Evolutionary conservation across 2,888 invertebrate species (phyloP).

Genomic region (Chouioia cunea): DNA sequence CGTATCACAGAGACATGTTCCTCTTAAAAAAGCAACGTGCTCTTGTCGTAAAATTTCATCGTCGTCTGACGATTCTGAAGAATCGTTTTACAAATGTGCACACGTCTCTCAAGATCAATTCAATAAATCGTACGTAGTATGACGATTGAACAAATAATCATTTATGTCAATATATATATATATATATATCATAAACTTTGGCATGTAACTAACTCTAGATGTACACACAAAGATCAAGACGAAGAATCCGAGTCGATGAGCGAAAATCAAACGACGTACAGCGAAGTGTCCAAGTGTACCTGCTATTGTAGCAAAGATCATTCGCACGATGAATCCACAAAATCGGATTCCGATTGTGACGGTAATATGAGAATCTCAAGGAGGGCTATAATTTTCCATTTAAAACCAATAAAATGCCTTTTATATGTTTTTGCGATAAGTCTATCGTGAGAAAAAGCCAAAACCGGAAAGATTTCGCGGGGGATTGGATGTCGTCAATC

Average conservation of each 20-base stretch:
- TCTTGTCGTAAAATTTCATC: slow-evolving; percentile 6
- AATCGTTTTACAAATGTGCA: slow-evolving; percentile 4
- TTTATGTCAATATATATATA: too few species aligned
- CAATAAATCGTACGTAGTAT: too few species aligned
- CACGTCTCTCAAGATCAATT: too few species aligned
- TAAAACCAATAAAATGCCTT: not conserved
- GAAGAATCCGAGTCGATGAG: slow-evolving; percentile 3
- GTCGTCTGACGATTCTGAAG: slow-evolving; percentile 20
- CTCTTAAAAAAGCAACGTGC: not conserved
- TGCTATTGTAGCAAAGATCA: slow-evolving; percentile 40
- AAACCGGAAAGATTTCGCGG: slow-evolving; percentile 3
- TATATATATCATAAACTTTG: too few species aligned
- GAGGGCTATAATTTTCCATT: not conserved
- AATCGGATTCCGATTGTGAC: not conserved
- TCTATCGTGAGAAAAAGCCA: not conserved
- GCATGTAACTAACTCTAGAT: not conserved
- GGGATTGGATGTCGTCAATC: not conserved
- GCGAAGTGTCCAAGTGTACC: slow-evolving; percentile 24
- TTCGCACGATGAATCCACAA: slow-evolving; percentile 25
- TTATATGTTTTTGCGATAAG: not conserved
- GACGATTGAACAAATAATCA: too few species aligned
- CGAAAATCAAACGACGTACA: slow-evolving; percentile 11
- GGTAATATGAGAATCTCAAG: not conserved
- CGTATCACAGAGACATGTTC: not conserved
- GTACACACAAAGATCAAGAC: not conserved